Evolutionary conservation across 2,113 vertebrate genomes (phyloP).

Genomic region (Acanthochromis polyacanthus): DNA sequence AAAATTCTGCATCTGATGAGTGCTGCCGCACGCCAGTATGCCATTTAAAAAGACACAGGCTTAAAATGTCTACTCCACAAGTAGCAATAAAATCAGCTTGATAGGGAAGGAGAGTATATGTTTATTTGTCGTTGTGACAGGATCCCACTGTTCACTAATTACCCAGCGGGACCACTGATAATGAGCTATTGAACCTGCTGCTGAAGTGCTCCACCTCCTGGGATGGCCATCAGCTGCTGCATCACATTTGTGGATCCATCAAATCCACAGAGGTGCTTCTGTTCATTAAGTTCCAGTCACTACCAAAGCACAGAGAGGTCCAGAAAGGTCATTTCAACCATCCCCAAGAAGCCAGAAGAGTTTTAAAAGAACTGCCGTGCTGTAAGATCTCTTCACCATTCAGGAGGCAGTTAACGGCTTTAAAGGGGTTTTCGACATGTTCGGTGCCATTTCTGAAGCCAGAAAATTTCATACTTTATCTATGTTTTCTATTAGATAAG

Average conservation of each 20-base stretch:
- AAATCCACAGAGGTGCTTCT: conserved; percentile 70
- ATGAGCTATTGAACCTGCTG: conserved; percentile 85
- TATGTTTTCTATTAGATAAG: too few species aligned
- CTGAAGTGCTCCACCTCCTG: conserved; percentile 72
- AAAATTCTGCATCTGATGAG: background rate
- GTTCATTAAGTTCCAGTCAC: conserved; percentile 74
- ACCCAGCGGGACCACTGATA: conserved; percentile 81
- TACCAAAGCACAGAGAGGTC: conserved; percentile 65
- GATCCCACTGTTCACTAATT: conserved; percentile 82
- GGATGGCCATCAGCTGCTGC: conserved; percentile 73
- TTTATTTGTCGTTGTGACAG: conserved; percentile 79
- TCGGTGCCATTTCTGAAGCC: background rate
- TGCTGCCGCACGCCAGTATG: background rate
- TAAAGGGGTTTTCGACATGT: background rate
- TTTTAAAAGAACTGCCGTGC: conserved; percentile 31
- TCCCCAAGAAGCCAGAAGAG: conserved; percentile 29
- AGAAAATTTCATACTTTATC: background rate
- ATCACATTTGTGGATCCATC: conserved; percentile 67
- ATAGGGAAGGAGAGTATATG: conserved; percentile 52
- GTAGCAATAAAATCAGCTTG: conserved; percentile 36
- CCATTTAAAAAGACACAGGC: background rate
- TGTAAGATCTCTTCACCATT: conserved; percentile 37
- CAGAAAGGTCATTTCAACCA: conserved; percentile 76
- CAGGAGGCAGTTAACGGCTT: conserved; percentile 18
- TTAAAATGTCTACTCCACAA: background rate